These are phyloP conservation scores for Crocodylus rhombifer DNA, from an alignment of 2,797 vertebrate species.

Conservation along the genomic window DNA sequence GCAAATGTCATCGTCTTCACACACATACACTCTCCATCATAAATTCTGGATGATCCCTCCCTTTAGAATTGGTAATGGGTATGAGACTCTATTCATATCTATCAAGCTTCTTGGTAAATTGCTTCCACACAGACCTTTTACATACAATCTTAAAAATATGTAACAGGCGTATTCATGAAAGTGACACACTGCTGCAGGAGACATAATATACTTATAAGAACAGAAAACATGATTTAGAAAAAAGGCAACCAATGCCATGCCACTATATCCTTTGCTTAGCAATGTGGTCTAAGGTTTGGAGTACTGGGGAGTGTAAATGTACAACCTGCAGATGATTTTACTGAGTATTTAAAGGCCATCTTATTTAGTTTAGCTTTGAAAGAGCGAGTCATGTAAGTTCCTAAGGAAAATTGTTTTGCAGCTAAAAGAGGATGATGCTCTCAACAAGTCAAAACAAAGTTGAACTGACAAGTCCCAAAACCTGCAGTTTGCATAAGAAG, in stretches of 20 bases:
- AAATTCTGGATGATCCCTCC: fast-evolving
- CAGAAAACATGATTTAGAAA: not conserved
- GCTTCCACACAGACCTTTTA: not conserved
- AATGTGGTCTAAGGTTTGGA: not conserved
- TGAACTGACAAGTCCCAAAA: not conserved
- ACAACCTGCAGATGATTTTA: not conserved
- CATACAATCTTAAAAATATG: not conserved
- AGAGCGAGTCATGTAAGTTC: not conserved
- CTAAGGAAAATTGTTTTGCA: not conserved
- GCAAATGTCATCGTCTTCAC: not conserved
- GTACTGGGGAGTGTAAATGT: not conserved
- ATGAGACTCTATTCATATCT: not conserved
- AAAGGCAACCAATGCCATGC: not conserved
- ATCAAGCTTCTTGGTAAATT: not conserved
- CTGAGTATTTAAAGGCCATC: not conserved
- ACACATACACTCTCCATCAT: not conserved
- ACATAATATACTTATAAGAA: not conserved
- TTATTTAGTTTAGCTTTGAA: not conserved
- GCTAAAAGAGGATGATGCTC: not conserved
- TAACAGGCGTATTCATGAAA: not conserved
- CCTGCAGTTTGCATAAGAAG: not conserved
- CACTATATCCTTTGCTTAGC: not conserved
- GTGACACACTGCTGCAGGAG: not conserved
- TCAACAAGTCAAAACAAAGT: constrained; percentile 28
- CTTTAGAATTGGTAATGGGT: not conserved